Conservation (phyloP, 2,888 invertebrate genomes). For the Tholera decimalis region DNA sequence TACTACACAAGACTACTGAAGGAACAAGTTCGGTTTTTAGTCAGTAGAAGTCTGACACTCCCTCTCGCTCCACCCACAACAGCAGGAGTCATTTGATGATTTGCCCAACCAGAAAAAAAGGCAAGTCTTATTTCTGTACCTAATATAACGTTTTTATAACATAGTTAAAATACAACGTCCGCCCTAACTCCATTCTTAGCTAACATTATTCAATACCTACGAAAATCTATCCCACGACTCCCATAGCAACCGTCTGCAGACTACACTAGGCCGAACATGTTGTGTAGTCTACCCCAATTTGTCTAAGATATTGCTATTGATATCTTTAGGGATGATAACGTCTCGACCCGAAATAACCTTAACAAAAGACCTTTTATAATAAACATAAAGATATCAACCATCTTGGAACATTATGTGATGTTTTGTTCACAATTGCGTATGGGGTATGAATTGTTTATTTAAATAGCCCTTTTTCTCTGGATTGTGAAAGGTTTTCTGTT, state of each 20-base stretch:
- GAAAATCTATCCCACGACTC: conserved; percentile 36
- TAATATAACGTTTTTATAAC: neutral
- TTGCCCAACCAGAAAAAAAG: too few species aligned
- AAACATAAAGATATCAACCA: conserved; percentile 10
- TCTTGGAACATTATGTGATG: conserved; percentile 10
- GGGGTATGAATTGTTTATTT: conserved; percentile 7
- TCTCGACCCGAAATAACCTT: conserved; percentile 13
- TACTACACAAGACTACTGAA: too few species aligned
- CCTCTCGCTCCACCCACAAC: too few species aligned
- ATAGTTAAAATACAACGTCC: too few species aligned
- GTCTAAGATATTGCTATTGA: conserved; percentile 24
- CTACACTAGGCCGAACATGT: conserved; percentile 23
- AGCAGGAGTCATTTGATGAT: too few species aligned
- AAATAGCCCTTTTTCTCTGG: neutral
- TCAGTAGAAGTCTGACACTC: too few species aligned
- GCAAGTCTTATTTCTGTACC: neutral
- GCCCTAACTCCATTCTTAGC: neutral
- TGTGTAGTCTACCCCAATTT: conserved; percentile 47
- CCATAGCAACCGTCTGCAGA: conserved; percentile 58
- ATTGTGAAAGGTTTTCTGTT: neutral
- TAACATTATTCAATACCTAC: conserved; percentile 15
- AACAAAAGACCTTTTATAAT: conserved; percentile 27
- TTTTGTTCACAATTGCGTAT: conserved; percentile 21
- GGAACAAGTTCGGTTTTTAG: too few species aligned
- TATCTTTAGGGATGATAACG: conserved; percentile 26